Evolutionary conservation across 1,140 invertebrate genomes (phyloP).

Genomic region (Thaumetopoea pityocampa): DNA sequence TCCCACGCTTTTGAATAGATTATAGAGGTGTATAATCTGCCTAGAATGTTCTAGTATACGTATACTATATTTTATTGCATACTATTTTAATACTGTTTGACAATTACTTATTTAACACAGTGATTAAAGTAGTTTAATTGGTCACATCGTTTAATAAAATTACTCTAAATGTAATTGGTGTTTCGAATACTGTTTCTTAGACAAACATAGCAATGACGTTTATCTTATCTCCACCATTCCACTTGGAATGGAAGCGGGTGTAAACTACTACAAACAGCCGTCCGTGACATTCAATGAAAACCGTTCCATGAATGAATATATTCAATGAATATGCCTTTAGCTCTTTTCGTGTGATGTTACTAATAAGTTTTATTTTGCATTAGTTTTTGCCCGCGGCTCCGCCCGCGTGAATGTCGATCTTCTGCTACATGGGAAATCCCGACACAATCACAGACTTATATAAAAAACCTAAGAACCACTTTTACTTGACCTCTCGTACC

Average conservation of each 20-base stretch:
- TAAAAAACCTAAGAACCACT: no score
- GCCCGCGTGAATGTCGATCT: no score
- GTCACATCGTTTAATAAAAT: conserved; percentile 2
- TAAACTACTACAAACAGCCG: conserved; percentile 28
- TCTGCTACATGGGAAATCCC: no score
- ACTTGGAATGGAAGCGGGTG: conserved; percentile 9
- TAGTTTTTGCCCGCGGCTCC: no score
- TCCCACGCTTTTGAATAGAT: conserved; percentile 13
- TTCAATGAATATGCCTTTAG: conserved; percentile 17
- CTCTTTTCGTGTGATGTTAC: conserved; percentile 13
- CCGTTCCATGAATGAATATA: conserved; percentile 26
- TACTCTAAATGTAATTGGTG: neutral
- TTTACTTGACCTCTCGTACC: no score
- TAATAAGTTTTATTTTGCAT: no score
- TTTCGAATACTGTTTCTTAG: neutral
- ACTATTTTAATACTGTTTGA: no score
- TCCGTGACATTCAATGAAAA: conserved; percentile 29
- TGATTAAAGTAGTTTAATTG: neutral
- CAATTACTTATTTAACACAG: no score
- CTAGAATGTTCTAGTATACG: conserved; percentile 4
- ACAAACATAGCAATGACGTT: conserved; percentile 7
- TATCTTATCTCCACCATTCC: conserved; percentile 26
- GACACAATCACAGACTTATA: no score
- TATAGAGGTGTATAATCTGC: conserved; percentile 8
- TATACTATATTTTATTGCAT: no score